Conservation (phyloP, 1,140 invertebrate species). For the Harpegnathos saltator region DNA sequence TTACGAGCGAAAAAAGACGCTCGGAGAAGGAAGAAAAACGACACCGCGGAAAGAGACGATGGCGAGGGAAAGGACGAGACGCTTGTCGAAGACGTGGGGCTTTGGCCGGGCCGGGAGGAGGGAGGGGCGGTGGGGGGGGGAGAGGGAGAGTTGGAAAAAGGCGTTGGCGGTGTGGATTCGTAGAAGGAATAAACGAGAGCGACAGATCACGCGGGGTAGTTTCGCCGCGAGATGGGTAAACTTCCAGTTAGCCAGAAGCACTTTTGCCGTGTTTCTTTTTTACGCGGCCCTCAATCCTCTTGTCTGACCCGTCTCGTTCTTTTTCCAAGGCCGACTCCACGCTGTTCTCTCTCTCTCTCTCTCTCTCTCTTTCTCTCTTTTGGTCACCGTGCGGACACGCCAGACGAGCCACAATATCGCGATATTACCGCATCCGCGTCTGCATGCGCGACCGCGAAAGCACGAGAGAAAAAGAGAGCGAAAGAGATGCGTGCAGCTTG, state of each 20-base stretch:
- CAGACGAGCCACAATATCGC: constrained; percentile 14
- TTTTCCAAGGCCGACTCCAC: not conserved
- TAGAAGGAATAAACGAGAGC: constrained; percentile 64
- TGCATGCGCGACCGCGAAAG: not conserved
- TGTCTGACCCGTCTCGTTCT: constrained; percentile 13
- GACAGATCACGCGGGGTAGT: constrained; percentile 62
- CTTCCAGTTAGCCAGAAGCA: constrained; percentile 67
- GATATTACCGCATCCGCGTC: constrained; percentile 14
- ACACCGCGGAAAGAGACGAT: not conserved
- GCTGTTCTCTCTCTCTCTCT: no score
- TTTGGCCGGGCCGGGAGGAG: no score
- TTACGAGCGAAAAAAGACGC: constrained; percentile 29
- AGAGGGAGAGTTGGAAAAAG: no score
- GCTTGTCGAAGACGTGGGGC: not conserved
- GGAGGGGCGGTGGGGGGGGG: not conserved
- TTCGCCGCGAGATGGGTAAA: constrained; percentile 68
- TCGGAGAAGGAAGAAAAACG: not conserved
- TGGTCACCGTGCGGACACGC: not conserved
- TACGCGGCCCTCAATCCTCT: constrained; percentile 27
- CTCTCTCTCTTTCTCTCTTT: no score
- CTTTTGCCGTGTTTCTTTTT: constrained; percentile 57
- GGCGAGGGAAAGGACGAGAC: not conserved
- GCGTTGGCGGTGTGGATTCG: constrained; percentile 19
- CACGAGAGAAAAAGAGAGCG: not conserved
- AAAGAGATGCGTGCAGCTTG: constrained; percentile 16